Conservation (phyloP, 2,888 invertebrate species). For the Melieria omissa region DNA sequence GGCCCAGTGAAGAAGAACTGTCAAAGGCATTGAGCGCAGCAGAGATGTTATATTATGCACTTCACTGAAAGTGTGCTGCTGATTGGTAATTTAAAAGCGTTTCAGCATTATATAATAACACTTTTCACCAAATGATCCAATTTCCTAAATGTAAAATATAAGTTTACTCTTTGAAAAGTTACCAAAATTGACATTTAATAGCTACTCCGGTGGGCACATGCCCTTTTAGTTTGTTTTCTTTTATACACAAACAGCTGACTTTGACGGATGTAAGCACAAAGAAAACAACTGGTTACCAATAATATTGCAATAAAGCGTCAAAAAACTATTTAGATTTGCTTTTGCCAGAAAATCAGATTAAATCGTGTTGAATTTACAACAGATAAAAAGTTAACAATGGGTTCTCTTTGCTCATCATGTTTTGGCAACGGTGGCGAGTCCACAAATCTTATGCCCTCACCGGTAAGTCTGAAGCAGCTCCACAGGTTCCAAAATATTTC, state of each 20-base stretch:
- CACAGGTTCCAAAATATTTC: too few species aligned
- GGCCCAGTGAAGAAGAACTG: too few species aligned
- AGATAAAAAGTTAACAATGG: constrained; percentile 49
- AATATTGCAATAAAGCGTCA: not conserved
- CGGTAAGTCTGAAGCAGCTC: constrained; percentile 44
- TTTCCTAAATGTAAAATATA: too few species aligned
- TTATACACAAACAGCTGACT: not conserved
- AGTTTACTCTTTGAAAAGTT: too few species aligned
- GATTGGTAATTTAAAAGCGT: not conserved
- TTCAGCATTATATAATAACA: not conserved
- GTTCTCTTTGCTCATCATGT: constrained; percentile 55
- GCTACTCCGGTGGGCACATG: too few species aligned
- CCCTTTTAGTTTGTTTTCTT: not conserved
- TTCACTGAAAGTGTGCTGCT: not conserved
- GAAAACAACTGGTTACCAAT: not conserved
- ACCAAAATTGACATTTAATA: too few species aligned
- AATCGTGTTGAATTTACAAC: not conserved
- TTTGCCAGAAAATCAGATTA: not conserved
- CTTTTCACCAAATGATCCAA: too few species aligned
- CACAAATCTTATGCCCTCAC: constrained; percentile 61
- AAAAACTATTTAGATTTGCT: too few species aligned
- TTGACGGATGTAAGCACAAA: not conserved
- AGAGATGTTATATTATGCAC: not conserved
- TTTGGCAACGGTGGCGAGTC: constrained; percentile 59
- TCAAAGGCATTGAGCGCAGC: too few species aligned